Evolutionary conservation across 1,140 invertebrate species (phyloP).

Genomic region (Branchinecta lynchi): DNA sequence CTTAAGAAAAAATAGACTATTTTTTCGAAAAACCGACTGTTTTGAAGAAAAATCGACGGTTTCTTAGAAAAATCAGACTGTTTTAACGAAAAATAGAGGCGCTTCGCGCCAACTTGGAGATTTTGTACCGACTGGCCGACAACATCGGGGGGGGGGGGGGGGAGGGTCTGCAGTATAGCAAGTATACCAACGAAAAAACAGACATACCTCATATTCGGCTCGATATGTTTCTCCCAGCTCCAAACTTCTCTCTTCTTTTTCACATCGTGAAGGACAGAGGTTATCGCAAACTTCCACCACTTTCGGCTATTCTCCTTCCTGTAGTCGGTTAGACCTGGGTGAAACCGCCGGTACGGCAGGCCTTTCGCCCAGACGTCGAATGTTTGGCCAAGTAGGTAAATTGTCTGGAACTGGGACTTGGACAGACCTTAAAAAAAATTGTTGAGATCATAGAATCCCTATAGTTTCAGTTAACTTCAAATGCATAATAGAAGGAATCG

Average conservation of each 20-base stretch:
- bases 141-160: too few species aligned
- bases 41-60: too few species aligned
- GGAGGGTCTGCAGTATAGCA: too few species aligned
- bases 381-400: background rate
- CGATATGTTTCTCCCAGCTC: background rate
- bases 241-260: background rate
- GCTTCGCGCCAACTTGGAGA: too few species aligned
- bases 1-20: too few species aligned
- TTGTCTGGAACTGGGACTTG: conserved; percentile 1
- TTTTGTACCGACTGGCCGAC: too few species aligned
- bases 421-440: background rate
- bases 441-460: too few species aligned
- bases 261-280: background rate
- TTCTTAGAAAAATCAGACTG: too few species aligned
- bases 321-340: background rate
- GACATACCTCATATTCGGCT: background rate
- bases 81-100: too few species aligned
- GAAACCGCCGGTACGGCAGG: background rate
- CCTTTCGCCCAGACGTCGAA: background rate
- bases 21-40: too few species aligned
- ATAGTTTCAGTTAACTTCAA: too few species aligned
- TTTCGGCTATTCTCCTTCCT: background rate
- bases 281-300: background rate
- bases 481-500: too few species aligned
- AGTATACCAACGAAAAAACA: background rate